Evolutionary conservation across 2,888 invertebrate species (phyloP), one percentile per base, ranked within the genome.

Genomic region (Ichneumoninae sp.): DNA sequence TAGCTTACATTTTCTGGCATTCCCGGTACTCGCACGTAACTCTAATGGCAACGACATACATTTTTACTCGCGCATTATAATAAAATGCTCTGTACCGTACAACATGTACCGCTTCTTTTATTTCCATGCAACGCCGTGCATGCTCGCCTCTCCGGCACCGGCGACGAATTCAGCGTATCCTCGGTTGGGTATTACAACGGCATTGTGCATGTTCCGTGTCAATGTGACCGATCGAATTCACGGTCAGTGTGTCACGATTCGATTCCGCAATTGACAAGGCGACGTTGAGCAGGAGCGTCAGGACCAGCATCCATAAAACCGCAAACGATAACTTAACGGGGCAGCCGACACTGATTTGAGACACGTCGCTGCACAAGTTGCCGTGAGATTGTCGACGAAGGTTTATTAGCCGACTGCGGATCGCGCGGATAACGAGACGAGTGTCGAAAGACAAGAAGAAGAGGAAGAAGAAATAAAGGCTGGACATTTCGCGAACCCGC

Each of bases 251-350:
- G 63, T 71, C 76, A 57, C 16, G 50, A 33, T 74, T 74, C 30
- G 69, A 70, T 52, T 70, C 50, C 50, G 19, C 47, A 36, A 16
- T 40, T 40, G 57, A 77, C 40, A 69, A 77, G 77, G 77, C 66
- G 36, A 19, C 40, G 69, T 50, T 52, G 19, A 26, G 52, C 50
- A 19, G 69, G 69, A 70, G 30, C 69, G 13, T 57, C 57, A 26
- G 57, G 22, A 57, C 26, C 30, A 16, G 50, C 30, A 30, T 69
- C 50, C n/a, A 63, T 69, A 40, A 76, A 82, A 84, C 83, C 83
- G 76, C 86, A 86, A 63, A 52, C 70, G 78, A 74, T 71, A 54
- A 81, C 74, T 81, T 84, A 75, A 76, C 76, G 85, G 82, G 52
- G 66, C 83, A 77, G 76, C 71, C 75, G 57, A 71, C 76, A 40